Conservation (phyloP, 30 jellyfish, hydroid and myxozoan species). For the Turritopsis dohrnii region DNA sequence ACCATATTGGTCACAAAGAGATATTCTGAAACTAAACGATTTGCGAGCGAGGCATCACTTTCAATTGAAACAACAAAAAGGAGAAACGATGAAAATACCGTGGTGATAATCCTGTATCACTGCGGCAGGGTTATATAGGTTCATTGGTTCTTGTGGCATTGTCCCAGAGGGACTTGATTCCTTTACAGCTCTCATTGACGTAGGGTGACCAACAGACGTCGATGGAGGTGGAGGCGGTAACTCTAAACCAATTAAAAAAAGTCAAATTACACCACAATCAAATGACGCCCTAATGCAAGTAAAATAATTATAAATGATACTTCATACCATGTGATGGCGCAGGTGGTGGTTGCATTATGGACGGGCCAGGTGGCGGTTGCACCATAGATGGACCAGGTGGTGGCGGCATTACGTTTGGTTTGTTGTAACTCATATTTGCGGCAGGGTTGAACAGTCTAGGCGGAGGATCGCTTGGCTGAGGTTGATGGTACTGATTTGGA, state of each 20-base stretch:
- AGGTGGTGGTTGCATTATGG: neutral
- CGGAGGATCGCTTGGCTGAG: neutral
- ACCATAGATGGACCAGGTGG: neutral
- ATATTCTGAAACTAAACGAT: too few relatives aligned
- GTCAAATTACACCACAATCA: too few relatives aligned
- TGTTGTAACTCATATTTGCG: conserved; percentile 1
- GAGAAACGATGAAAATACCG: conserved; percentile 13
- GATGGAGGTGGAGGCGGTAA: conserved; percentile 53
- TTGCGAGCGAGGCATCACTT: too few relatives aligned
- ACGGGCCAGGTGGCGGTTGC: conserved; percentile 3
- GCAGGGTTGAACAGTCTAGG: conserved; percentile 13
- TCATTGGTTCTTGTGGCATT: conserved; percentile 39
- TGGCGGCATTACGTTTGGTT: neutral
- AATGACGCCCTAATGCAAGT: neutral
- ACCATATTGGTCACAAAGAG: too few relatives aligned
- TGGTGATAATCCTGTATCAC: conserved; percentile 31
- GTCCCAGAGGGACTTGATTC: conserved; percentile 48
- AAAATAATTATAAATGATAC: neutral
- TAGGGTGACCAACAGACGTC: conserved; percentile 41
- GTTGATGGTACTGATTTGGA: neutral
- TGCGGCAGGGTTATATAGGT: conserved; percentile 72
- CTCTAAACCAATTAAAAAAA: conserved; percentile 19
- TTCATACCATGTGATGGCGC: neutral
- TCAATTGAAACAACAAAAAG: too few relatives aligned
- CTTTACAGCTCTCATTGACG: conserved; percentile 58